Base-by-base conservation (phyloP, 1,140 invertebrate species). In the Apocrypta bakeri region DNA sequence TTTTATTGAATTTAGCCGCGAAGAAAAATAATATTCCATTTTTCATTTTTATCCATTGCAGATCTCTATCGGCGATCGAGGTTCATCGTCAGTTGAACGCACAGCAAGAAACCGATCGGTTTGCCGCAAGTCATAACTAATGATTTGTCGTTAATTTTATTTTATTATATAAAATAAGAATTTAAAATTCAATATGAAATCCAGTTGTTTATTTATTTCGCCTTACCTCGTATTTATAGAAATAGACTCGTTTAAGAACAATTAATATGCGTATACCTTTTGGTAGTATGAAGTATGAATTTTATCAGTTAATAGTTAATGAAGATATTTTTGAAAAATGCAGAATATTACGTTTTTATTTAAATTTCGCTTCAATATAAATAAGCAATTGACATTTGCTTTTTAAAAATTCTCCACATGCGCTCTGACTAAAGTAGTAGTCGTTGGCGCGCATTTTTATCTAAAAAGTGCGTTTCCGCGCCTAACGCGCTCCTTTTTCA, bases 41-140 rank as follows among this genome's bases (percentile, higher is more conserved):
- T 21, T 72, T 17, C 33, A 14, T 71, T 27, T 63, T 63, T 80
- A 9, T 68, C 56, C 24, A 63, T 73, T 48, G 6, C 37, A 81
- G 79, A 25, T 29, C 71, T 74, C 48, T 42, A 21, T 63, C 79
- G 48, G 79, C 72, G 66, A 8, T 81, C 9, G 71, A 81, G 37
- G 42, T 81, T 74, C 17, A 74, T 31, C 71, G 61, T 11, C 79
- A 64, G 3, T 17, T 81, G 1, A 63, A 73, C 40, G 11, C 17
- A n/a, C 24, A 71, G 8, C 24, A 33, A 11, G 64, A 68, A 68
- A 37, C 17, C 64, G 64, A 66, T 66, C 27, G 29, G 24, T 14
- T 66, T 29, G 9, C 29, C 8, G 11, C 64, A 0, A 66, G 27
- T 25, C 27, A 27, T 66, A 66, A 4, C 4, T 66, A 25, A 21